Evolutionary conservation across 2,113 vertebrate species (phyloP).

Genomic region (Thalassarche chlororhynchos): DNA sequence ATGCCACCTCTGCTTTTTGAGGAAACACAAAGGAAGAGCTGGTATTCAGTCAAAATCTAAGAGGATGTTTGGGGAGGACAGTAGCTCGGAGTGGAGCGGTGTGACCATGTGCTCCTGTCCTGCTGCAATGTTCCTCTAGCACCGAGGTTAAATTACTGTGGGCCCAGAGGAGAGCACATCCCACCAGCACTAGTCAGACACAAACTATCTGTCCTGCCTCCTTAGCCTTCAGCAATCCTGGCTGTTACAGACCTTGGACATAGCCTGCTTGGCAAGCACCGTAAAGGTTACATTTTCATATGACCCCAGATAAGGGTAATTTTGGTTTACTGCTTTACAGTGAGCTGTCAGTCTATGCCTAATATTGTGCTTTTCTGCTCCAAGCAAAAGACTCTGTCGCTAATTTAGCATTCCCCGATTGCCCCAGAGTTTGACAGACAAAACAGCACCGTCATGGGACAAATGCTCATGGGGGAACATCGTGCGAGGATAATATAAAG

Average conservation of each 20-base stretch:
- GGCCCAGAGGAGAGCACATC: neutral
- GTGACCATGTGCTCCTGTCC: neutral
- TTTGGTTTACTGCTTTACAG: neutral
- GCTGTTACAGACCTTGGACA: neutral
- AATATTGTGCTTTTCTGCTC: neutral
- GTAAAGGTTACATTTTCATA: neutral
- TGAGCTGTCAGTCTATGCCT: neutral
- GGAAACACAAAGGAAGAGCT: neutral
- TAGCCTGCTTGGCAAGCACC: neutral
- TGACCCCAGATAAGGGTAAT: neutral
- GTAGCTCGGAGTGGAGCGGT: neutral
- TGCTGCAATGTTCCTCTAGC: neutral
- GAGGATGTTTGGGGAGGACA: neutral
- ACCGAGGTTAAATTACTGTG: neutral
- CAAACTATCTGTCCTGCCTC: neutral
- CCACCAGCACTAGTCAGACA: neutral
- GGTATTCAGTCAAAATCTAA: neutral
- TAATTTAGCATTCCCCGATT: neutral
- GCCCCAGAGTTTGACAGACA: neutral
- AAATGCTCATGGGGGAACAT: neutral
- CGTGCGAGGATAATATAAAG: neutral
- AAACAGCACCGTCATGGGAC: neutral
- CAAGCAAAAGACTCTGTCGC: neutral
- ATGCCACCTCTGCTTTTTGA: neutral
- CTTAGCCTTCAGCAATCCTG: neutral